A percentile compares a stretch with the other conserved stretches of the same genome.
These are phyloP conservation scores for Calameuta filiformis DNA, from an alignment of 2,888 invertebrate genomes.

Conservation along the genomic window DNA sequence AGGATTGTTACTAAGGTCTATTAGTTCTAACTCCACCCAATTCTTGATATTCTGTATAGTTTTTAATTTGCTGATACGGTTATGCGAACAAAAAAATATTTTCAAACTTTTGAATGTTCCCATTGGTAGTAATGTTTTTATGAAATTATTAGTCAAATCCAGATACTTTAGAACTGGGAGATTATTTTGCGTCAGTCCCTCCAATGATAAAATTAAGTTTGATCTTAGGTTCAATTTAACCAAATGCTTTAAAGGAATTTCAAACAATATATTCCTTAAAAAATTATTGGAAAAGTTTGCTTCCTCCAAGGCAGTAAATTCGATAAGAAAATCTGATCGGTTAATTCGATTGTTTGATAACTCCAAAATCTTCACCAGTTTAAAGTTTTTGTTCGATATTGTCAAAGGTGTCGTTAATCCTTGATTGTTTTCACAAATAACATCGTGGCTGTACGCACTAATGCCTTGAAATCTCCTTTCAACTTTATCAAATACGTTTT, in stretches of 20 bases:
- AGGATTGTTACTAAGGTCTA: slow-evolving; percentile 34
- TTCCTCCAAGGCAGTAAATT: neutral
- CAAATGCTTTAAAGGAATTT: slow-evolving; percentile 25
- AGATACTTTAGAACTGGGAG: slow-evolving; percentile 31
- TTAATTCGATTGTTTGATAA: neutral
- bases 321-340: neutral
- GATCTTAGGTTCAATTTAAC: slow-evolving; percentile 27
- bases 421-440: neutral
- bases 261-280: neutral
- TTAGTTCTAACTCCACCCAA: slow-evolving; percentile 28
- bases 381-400: neutral
- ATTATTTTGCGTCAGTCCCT: slow-evolving; percentile 27
- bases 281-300: neutral
- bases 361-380: neutral
- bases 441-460: neutral
- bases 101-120: slow-evolving; percentile 25
- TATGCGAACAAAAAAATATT: slow-evolving; percentile 39
- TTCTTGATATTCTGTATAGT: slow-evolving; percentile 34
- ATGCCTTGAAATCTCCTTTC: neutral
- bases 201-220: slow-evolving; percentile 27
- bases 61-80: slow-evolving; percentile 24
- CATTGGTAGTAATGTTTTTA: slow-evolving; percentile 29
- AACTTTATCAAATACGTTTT: neutral
- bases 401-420: neutral
- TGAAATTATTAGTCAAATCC: slow-evolving; percentile 35